Base-by-base conservation (phyloP, 2,888 invertebrate genomes). In the Drosophila anomelani region DNA sequence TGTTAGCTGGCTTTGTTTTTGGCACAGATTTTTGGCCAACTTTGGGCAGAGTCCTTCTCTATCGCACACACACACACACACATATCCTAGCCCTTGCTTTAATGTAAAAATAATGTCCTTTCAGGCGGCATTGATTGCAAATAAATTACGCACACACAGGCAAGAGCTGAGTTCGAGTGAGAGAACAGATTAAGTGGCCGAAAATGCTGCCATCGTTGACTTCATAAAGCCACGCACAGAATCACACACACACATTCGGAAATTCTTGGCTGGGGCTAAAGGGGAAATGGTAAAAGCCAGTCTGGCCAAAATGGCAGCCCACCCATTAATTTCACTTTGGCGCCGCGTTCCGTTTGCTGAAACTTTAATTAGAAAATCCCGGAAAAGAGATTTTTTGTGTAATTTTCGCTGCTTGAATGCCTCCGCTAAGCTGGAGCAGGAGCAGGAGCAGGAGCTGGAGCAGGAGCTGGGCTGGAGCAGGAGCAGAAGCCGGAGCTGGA, bases 281-380 rank as follows among this genome's bases (percentile, higher is more conserved):
- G 7, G 39, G 29, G 13, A 53, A 71, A 46, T 23, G 69, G 55
- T 17, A 49, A 49, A 57, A 55, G 20, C 47, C 58, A 7, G 36
- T 36, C 46, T 67, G 49, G 46, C 55, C 64, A 38, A 80, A 75
- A 75, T 74, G 78, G 73, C 70, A 80, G 73, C 55, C 76, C 84
- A 87, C 74, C 89, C 84, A 85, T 85, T 85, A 85, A 85, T 85
- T 85, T 85, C 81, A 89, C 84, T 85, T 85, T 85, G 84, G 89
- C 89, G 79, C 49, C 80, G 74, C 68, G 51, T 46, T 74, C 29
- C 68, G 78, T 61, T 72, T 74, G 68, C 73, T 79, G 77, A 89
- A 85, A 85, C 84, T 85, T 85, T 85, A 89, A 85, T 85, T 85
- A 85, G 89, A 85, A 89, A 85, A 84, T 75, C 87, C 85, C 57